Conservation (phyloP, 1,140 invertebrate species). For the Rhagoletis pomonella region DNA sequence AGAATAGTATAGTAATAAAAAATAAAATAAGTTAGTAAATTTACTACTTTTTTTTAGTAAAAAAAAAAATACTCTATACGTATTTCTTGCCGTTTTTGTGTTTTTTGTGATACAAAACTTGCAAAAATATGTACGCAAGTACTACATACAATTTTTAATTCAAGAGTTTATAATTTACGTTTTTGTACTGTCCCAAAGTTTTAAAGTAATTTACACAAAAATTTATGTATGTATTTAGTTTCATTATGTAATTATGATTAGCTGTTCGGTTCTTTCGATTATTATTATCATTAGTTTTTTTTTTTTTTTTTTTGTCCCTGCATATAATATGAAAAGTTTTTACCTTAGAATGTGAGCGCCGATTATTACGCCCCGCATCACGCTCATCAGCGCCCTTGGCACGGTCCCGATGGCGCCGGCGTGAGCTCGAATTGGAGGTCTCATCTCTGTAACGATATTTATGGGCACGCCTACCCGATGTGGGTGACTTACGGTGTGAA, state of each 20-base stretch:
- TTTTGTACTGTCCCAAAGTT: background rate
- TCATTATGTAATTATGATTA: conserved; percentile 9
- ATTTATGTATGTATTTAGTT: background rate
- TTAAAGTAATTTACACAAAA: background rate
- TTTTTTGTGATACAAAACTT: background rate
- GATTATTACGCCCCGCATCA: conserved; percentile 70
- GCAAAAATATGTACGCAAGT: background rate
- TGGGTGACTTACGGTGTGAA: conserved; percentile 78
- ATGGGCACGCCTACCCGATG: conserved; percentile 76
- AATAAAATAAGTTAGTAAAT: background rate
- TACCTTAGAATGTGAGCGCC: conserved; percentile 73
- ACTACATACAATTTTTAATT: background rate
- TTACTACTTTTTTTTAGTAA: conserved; percentile 33
- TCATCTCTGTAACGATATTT: conserved; percentile 78
- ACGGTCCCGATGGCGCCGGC: conserved; percentile 69
- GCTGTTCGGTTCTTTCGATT: conserved; percentile 10
- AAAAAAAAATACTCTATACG: background rate
- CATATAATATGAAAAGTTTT: conserved; percentile 74
- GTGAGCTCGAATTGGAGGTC: conserved; percentile 71
- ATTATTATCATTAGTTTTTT: conserved; percentile 26
- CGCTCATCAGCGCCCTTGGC: conserved; percentile 68
- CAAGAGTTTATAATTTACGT: background rate
- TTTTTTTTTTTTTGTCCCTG: conserved; percentile 46
- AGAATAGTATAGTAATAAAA: background rate
- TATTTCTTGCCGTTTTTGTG: background rate